Base-by-base conservation (phyloP, 2,113 vertebrate genomes). In the Pimephales promelas region DNA sequence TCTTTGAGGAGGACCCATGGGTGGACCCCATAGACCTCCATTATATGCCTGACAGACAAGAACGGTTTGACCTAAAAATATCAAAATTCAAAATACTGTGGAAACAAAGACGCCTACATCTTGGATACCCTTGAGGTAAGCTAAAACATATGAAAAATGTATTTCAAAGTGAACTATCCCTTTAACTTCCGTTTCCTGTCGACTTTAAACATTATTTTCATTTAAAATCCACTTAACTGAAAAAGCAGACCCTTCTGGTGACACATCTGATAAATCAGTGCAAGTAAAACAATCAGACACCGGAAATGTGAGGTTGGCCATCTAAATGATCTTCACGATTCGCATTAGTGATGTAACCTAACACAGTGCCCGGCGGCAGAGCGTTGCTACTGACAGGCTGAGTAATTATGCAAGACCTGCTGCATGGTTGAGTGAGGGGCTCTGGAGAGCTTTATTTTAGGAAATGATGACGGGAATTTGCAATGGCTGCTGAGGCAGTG, bases 351-450 rank as follows among this genome's bases (percentile, higher is more conserved):
- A 86, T 81, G 84, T 64, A 86, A 72, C n/a, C 56, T 88, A 70
- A 59, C 22, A 34, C 72, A 86, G 81, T 49, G 77, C 74, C 83
- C 66, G 13, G 28, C 57, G 13, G n/a, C 57, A 64, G 71, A 49
- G 66, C 59, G 71, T 28, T 34, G 86, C 76, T 47, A 79, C 87
- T 87, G 88, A 90, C 76, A 85, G 52, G 79, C 45, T 14, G 68
- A 81, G 74, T 77, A 79, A 86, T 90, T 90, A 86, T 84, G 87
- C 89, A 89, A 90, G 78, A 57, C 84, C 72, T 88, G 86, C 80
- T 74, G 52, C 14, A 26, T 84, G 80, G 83, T 79, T 73, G 74
- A 79, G 83, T 68, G 76, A 84, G n/a, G 83, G 81, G 84, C 86
- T 83, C 72, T 56, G 62, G 72, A 85, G 79, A 89, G 82, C 61